A percentile compares a stretch with the other conserved stretches of the same genome.
phyloP scores from a whole-genome alignment of 2,113 vertebrate species.

The Hassar affinis region DNA sequence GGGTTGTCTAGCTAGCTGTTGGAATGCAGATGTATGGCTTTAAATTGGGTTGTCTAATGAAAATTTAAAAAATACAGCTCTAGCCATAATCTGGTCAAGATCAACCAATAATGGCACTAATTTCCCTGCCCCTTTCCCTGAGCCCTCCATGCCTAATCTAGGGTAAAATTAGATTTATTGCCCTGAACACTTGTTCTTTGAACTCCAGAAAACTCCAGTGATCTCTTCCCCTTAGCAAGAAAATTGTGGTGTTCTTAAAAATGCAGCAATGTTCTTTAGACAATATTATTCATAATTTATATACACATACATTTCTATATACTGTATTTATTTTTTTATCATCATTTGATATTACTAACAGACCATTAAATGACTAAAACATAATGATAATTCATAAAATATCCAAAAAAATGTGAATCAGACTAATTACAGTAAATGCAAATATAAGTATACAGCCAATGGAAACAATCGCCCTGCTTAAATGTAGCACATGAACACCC shows the following conservation, averaged over 20 bases:
- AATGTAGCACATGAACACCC: not conserved
- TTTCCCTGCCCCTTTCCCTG: constrained; percentile 86
- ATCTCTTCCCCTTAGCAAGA: constrained; percentile 53
- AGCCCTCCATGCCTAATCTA: constrained; percentile 95
- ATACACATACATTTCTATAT: not conserved
- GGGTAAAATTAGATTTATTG: constrained; percentile 86
- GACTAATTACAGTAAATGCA: not conserved
- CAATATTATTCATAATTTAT: not conserved
- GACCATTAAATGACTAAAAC: not conserved
- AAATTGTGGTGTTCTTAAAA: constrained; percentile 42
- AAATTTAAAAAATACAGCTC: constrained; percentile 90
- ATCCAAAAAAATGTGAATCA: not conserved
- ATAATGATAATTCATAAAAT: not conserved
- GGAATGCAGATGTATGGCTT: constrained; percentile 90
- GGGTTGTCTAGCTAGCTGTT: constrained; percentile 78
- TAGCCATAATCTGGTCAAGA: constrained; percentile 99
- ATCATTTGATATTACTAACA: not conserved
- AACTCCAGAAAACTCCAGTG: constrained; percentile 62
- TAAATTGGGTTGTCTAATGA: constrained; percentile 98
- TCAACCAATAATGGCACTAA: constrained; percentile 98
- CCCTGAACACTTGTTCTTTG: constrained; percentile 92
- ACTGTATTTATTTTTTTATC: not conserved
- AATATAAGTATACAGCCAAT: not conserved
- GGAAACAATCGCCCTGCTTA: not conserved
- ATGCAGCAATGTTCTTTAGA: constrained; percentile 33